A percentile compares a stretch with the other conserved stretches of the same genome.
Evolutionary conservation across 2,113 vertebrate genomes (phyloP).

Genomic region (Falco punctatus): DNA sequence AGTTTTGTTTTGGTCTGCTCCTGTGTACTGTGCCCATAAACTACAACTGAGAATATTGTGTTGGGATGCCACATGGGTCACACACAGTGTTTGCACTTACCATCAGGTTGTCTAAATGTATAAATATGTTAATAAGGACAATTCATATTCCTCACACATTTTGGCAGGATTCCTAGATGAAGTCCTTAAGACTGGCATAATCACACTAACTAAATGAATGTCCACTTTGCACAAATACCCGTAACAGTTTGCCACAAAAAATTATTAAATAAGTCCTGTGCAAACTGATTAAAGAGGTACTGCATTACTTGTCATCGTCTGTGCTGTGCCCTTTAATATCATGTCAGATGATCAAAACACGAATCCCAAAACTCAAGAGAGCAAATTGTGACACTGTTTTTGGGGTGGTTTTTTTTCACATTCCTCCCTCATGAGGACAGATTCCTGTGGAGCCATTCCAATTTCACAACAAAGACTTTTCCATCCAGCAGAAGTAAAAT

Average conservation of each 20-base stretch:
- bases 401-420: not conserved
- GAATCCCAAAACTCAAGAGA: not conserved
- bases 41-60: not conserved
- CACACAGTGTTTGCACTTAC: not conserved
- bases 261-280: not conserved
- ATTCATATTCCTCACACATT: not conserved
- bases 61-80: not conserved
- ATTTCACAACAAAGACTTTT: conserved; percentile 37
- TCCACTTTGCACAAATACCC: not conserved
- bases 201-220: not conserved
- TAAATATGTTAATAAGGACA: not conserved
- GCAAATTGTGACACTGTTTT: conserved; percentile 6
- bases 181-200: not conserved
- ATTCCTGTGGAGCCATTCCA: conserved; percentile 28
- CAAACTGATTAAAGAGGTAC: conserved; percentile 9
- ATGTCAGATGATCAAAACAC: not conserved
- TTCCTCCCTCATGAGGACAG: conserved; percentile 41
- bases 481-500: not conserved
- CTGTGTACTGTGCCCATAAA: not conserved
- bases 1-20: not conserved
- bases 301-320: not conserved
- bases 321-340: not conserved
- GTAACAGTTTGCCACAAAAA: not conserved
- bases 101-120: not conserved
- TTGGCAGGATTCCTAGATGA: not conserved